A percentile compares a stretch with the other conserved stretches of the same genome.
Conservation (phyloP, 2,113 vertebrate species). For the Merops nubicus region DNA sequence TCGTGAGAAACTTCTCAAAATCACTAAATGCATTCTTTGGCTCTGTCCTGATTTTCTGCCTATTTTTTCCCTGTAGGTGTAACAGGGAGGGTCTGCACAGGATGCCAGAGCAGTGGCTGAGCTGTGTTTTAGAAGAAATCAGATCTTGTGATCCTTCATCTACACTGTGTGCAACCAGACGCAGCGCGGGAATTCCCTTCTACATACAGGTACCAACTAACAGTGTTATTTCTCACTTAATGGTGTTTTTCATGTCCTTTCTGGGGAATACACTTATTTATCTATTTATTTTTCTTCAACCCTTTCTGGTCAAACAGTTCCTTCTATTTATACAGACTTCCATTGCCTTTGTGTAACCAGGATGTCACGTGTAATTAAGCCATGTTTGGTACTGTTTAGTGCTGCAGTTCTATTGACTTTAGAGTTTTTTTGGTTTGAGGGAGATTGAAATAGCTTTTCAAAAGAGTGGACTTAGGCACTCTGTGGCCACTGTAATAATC, state of each 20-base stretch:
- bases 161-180: conserved; percentile 92
- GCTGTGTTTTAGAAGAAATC: conserved; percentile 88
- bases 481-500: not conserved
- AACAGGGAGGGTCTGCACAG: conserved; percentile 78
- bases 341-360: not conserved
- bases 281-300: not conserved
- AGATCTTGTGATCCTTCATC: conserved; percentile 89
- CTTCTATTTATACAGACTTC: not conserved
- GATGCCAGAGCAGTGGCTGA: conserved; percentile 89
- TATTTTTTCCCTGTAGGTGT: conserved; percentile 75
- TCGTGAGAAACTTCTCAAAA: not conserved
- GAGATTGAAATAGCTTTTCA: not conserved
- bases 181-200: conserved; percentile 96
- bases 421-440: not conserved
- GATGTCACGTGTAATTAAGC: not conserved
- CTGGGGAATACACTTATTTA: not conserved
- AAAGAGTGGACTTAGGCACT: not conserved
- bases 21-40: not conserved
- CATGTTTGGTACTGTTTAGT: not conserved
- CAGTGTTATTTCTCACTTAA: not conserved
- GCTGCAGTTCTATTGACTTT: not conserved
- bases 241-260: not conserved
- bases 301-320: not conserved
- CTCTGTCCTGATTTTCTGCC: not conserved
- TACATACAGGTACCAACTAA: conserved; percentile 88